Evolutionary conservation across 1,140 invertebrate species (phyloP).

Genomic region (Adoxophyes honmai): DNA sequence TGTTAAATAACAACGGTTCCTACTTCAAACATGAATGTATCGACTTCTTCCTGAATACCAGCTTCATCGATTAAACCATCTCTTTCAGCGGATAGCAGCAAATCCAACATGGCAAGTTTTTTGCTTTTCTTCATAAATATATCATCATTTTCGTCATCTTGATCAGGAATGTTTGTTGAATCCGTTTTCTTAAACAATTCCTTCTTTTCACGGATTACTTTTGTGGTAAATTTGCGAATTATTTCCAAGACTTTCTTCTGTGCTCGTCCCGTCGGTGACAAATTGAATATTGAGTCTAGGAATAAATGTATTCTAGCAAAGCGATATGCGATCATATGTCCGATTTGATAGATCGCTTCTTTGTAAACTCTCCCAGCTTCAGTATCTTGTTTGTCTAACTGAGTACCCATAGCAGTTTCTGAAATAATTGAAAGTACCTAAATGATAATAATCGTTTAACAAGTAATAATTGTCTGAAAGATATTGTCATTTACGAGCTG

Average conservation of each 20-base stretch:
- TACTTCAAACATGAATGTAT: slow-evolving; percentile 89
- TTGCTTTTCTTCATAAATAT: slow-evolving; percentile 63
- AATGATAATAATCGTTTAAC: too few species aligned
- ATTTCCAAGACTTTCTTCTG: slow-evolving; percentile 34
- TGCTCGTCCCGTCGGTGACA: slow-evolving; percentile 26
- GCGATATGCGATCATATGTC: slow-evolving; percentile 47
- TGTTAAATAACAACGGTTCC: slow-evolving; percentile 11
- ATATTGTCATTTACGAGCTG: too few species aligned
- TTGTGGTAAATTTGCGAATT: slow-evolving; percentile 46
- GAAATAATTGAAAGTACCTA: slow-evolving; percentile 3
- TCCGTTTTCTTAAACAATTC: slow-evolving; percentile 23
- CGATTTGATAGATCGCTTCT: slow-evolving; percentile 55
- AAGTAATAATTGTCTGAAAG: too few species aligned
- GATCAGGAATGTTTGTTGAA: slow-evolving; percentile 3
- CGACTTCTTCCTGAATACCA: slow-evolving; percentile 83
- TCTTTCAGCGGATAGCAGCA: slow-evolving; percentile 81
- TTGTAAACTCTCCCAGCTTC: slow-evolving; percentile 52
- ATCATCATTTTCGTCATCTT: slow-evolving; percentile 19
- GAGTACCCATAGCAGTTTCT: slow-evolving; percentile 75
- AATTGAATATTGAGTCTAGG: slow-evolving; percentile 38
- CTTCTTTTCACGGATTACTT: slow-evolving; percentile 45
- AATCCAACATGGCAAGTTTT: slow-evolving; percentile 88
- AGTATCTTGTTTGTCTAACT: slow-evolving; percentile 35
- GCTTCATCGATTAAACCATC: slow-evolving; percentile 72
- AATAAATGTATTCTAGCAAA: slow-evolving; percentile 50